phyloP scores from a whole-genome alignment of 37 sponge, comb jelly and placozoan genomes.

The Lycopodina hypogea region DNA sequence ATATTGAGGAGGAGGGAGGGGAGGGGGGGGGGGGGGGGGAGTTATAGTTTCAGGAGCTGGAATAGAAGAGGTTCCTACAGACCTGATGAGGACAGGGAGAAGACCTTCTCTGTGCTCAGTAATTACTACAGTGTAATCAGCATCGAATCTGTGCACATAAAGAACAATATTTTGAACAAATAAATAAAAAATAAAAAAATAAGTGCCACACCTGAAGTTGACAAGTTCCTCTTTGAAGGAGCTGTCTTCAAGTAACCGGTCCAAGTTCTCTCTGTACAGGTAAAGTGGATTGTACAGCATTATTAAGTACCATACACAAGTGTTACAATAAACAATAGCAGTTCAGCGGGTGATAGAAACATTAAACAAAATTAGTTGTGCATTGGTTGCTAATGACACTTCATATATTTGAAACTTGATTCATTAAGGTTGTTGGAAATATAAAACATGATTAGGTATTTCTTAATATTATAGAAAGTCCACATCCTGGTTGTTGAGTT shows the following conservation, averaged over 20 bases:
- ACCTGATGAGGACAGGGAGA: slow-evolving; percentile 73
- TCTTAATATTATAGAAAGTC: too few relatives aligned
- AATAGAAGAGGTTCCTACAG: not conserved
- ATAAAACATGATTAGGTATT: too few relatives aligned
- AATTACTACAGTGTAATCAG: slow-evolving; percentile 47
- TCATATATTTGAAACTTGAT: too few relatives aligned
- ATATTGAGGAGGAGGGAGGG: too few relatives aligned
- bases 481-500: too few relatives aligned
- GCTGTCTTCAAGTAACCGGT: slow-evolving; percentile 58
- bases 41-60: too few relatives aligned
- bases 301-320: not conserved
- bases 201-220: slow-evolving; percentile 42
- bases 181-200: too few relatives aligned
- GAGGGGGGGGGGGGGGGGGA: too few relatives aligned
- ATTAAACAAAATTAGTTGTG: too few relatives aligned
- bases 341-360: not conserved
- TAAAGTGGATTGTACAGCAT: not conserved
- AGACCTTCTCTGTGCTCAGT: slow-evolving; percentile 59
- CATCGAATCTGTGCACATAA: slow-evolving; percentile 22
- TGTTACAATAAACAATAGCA: not conserved
- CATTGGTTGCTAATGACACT: too few relatives aligned
- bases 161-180: not conserved
- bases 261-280: slow-evolving; percentile 62
- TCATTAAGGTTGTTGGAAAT: too few relatives aligned
- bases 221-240: slow-evolving; percentile 65